Evolutionary conservation across 2,113 vertebrate genomes (phyloP).

Genomic region (Ammodytes dubius): DNA sequence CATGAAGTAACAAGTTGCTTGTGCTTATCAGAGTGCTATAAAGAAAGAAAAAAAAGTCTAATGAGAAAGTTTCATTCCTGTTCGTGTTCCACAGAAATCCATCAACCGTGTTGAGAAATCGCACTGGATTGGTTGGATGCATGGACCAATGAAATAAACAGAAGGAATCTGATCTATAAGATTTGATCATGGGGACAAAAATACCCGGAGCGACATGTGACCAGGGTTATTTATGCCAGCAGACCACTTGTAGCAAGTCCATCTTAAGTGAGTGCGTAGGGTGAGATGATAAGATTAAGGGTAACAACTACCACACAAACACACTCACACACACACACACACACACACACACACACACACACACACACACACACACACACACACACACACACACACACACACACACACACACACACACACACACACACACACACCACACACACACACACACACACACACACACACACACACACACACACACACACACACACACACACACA

Average conservation of each 20-base stretch:
- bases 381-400: slow-evolving; percentile 6
- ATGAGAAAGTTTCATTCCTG: neutral
- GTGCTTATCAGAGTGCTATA: neutral
- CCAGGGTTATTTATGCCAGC: slow-evolving; percentile 43
- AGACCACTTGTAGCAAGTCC: slow-evolving; percentile 20
- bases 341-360: slow-evolving; percentile 4
- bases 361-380: neutral
- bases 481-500: neutral
- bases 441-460: neutral
- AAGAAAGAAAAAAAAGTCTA: neutral
- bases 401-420: slow-evolving; percentile 14
- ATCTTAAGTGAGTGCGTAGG: slow-evolving; percentile 33
- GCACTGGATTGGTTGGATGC: neutral
- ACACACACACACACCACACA: neutral
- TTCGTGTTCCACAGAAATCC: slow-evolving; percentile 5
- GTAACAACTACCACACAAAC: neutral
- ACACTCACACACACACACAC: neutral
- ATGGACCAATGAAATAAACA: slow-evolving; percentile 17
- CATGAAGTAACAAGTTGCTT: neutral
- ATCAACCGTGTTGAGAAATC: neutral
- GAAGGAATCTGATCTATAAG: slow-evolving; percentile 16
- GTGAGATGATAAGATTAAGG: slow-evolving; percentile 53
- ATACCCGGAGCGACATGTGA: slow-evolving; percentile 56
- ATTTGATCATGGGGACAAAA: slow-evolving; percentile 57
- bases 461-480: slow-evolving; percentile 2